A percentile compares a stretch with the other conserved stretches of the same genome.
These are phyloP conservation scores for Pithys albifrons DNA, from an alignment of 2,113 vertebrate genomes.

Conservation along the genomic window DNA sequence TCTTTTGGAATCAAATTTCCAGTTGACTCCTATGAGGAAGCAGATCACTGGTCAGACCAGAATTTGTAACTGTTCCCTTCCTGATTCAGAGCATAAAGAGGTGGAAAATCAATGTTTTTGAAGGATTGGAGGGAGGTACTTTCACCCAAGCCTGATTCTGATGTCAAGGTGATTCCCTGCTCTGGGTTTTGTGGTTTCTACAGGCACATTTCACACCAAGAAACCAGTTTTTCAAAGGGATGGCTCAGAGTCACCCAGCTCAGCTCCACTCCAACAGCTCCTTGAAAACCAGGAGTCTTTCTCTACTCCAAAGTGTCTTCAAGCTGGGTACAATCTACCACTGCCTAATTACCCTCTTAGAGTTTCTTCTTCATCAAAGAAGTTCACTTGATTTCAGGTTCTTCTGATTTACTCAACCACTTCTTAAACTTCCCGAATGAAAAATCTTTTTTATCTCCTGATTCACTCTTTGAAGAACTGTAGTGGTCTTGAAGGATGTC, in stretches of 20 bases:
- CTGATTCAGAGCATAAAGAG: neutral
- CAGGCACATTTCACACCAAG: neutral
- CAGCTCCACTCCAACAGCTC: neutral
- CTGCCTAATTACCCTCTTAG: slow-evolving; percentile 1
- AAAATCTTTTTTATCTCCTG: slow-evolving; percentile 10
- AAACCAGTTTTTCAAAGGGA: neutral
- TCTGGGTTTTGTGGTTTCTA: neutral
- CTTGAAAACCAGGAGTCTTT: neutral
- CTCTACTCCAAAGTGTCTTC: neutral
- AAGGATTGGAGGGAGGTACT: neutral
- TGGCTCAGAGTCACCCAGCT: neutral
- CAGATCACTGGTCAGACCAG: neutral
- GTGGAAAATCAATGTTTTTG: neutral
- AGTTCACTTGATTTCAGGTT: neutral
- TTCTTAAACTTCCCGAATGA: neutral
- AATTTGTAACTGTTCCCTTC: neutral
- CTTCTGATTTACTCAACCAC: slow-evolving; percentile 19
- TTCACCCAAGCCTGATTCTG: neutral
- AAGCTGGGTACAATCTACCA: neutral
- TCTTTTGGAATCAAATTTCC: neutral
- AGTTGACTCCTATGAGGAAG: neutral
- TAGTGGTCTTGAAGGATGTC: slow-evolving; percentile 26
- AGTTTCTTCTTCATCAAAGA: neutral
- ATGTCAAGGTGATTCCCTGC: neutral
- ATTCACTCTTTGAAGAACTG: slow-evolving; percentile 36